Base-by-base conservation (phyloP, 2,888 invertebrate species). In the Parthenolecanium corni region DNA sequence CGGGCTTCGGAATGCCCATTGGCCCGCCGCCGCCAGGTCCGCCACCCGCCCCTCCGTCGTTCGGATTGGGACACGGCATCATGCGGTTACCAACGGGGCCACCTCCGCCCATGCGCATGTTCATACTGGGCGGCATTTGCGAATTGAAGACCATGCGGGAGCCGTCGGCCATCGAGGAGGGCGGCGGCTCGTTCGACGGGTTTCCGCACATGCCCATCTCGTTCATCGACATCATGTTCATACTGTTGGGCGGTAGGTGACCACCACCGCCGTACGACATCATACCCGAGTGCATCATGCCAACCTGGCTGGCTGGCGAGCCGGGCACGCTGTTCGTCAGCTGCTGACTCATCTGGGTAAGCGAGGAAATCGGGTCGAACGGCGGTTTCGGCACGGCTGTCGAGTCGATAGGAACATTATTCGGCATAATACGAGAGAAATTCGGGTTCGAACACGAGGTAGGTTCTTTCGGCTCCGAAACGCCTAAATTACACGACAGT, bases 271-370 rank as follows among this genome's bases (percentile, higher is more conserved):
- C 40, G 12, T 57, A 57, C 18, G 47, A n/a, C 61, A 61, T 61
- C 3, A 47, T 49, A 9, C 47, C 46, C 9, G 49, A 68, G 44
- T 65, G 65, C 38, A 67, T 58, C 51, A 51, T 54, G 18, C 63
- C 67, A 38, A 77, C 77, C 66, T 79, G 80, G 2, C 79, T 80
- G 56, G 80, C 76, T 65, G 79, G 74, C 16, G 81, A 58, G 69
- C 79, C 80, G 16, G 81, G 77, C 57, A 80, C 80, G 72, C 86
- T 85, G 70, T 85, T 89, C 14, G 91, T 89, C 67, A 93, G 76
- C 72, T 91, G 90, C 71, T 93, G 92, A 66, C 90, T 90, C 93
- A 93, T 93, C 75, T 93, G 92, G 62, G 92, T 91, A 70, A 93
- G 79, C 9, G 92, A 93, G 57, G 91, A 89, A 70, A 93, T 93